Evolutionary conservation across 2,113 vertebrate species (phyloP).

Genomic region (Sylvilagus bachmani): DNA sequence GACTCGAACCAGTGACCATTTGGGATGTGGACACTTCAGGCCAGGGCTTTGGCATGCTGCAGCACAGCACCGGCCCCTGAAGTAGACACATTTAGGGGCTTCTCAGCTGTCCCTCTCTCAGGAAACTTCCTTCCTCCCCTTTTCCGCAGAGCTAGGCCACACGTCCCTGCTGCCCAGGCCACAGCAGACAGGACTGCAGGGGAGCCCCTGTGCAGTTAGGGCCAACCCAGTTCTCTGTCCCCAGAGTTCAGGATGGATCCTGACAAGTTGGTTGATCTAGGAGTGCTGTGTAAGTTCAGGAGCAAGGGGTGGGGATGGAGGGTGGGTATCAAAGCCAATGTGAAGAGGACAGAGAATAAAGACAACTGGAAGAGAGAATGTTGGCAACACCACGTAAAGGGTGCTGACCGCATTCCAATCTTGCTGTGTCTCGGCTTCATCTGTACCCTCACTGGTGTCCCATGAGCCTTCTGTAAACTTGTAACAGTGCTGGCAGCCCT

Average conservation of each 20-base stretch:
- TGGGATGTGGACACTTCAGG: too few species aligned
- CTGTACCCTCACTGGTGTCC: not conserved
- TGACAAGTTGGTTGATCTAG: not conserved
- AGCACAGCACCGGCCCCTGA: not conserved
- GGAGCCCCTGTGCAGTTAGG: not conserved
- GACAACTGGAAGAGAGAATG: not conserved
- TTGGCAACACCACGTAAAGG: not conserved
- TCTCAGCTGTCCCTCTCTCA: not conserved
- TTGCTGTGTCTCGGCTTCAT: not conserved
- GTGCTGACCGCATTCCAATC: not conserved
- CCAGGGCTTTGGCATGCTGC: too few species aligned
- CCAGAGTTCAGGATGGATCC: conserved; percentile 1
- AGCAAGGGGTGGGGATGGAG: not conserved
- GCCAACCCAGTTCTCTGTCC: not conserved
- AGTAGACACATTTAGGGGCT: not conserved
- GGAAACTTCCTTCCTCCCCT: not conserved
- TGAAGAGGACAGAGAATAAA: not conserved
- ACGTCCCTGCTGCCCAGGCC: not conserved
- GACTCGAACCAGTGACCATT: too few species aligned
- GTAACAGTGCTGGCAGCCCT: not conserved
- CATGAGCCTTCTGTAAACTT: not conserved
- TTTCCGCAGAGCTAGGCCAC: not conserved
- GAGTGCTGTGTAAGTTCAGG: not conserved
- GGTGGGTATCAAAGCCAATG: not conserved
- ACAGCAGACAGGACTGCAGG: not conserved